Evolutionary conservation across 2,113 vertebrate genomes (phyloP), one percentile per base, ranked within the genome.

Genomic region (Sula dactylatra): DNA sequence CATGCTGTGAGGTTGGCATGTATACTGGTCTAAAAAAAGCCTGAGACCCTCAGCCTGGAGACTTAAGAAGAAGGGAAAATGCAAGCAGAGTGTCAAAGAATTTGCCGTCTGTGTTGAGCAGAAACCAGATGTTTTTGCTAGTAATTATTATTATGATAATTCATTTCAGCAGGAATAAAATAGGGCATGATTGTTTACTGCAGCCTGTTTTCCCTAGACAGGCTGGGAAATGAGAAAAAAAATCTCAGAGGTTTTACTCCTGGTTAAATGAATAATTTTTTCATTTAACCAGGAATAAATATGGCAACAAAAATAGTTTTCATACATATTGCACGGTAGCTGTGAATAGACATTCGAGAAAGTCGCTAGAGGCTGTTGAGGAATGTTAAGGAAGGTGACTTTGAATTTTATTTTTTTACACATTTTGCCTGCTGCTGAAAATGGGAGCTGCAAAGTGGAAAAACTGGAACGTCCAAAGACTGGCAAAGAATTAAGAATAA

Each of bases 111-210:
- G 95, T 88, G 64, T 89, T 93, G 85, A 93, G 77, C 83, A 93
- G 88, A 97, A 98, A 95, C 94, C 97, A 98, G 98, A 98, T 98
- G 97, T 96, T 97, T 98, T 96, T 92, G 77, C 95, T 97, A 93
- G 96, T 97, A 98, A 98, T 98, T 98, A 98, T 97, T 98, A 97
- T 97, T 87, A 97, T 98, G 97, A 98, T 98, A 98, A 98, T 98
- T 98, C 96, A 97, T 97, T 98, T 98, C 98, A 98, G 96, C 94
- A 93, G 93, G 94, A 98, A 98, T 97, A 98, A 98, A 98, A 98
- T 95, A 98, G 96, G 93, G 94, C 95, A 97, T 98, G 97, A 97
- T 98, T 98, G 97, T 98, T 98, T 97, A 98, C 97, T 95, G 82
- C 90, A 98, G 96, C 85, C 86, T 96, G 79, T 97, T 97, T 93